Evolutionary conservation across 1,140 invertebrate genomes (phyloP), one percentile per base, ranked within the genome.

Genomic region (Tribolium madens): DNA sequence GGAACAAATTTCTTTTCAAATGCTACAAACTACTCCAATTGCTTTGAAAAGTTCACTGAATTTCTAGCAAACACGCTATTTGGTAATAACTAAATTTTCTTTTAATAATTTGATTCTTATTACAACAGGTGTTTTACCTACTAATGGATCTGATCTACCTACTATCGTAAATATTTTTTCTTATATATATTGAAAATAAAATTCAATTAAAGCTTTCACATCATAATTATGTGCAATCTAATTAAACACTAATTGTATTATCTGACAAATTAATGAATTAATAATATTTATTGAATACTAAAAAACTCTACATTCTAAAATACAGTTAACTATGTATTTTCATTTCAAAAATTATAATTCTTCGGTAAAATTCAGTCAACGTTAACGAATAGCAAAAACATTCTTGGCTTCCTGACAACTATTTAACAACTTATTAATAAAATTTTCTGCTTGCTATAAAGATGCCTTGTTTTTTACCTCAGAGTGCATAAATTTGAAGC

Each of bases 11-110:
- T 17, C 14, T 57, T 57, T 21, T 57, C 14, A 57, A 57, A 18
- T 57, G 52, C 52, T 18, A 57, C 52, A n/a, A 57, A 21, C 14
- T 57, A 57, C 17, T 17, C 18, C 52, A 57, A 21, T 57, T 15
- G 15, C 48, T 50, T 57, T 57, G 21, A 57, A 57, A 57, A 57
- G 17, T 15, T 47, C 13, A 50, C 6, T 57, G 17, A 57, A 21
- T 50, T 50, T 17, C 1, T 14, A 14, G 48, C 15, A 26, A 57
- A 21, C 15, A 18, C 17, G 52, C 52, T 10, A 21, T 57, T 57
- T 21, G 9, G 52, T 57, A 57, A 57, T 17, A 57, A 57, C 52
- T 57, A 57, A 57, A 57, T 57, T 57, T 57, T 18, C 17, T 57
- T 52, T 21, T 57, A 57, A 57, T 57, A 18, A 57, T 57, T 57